A percentile compares a stretch with the other conserved stretches of the same genome.
phyloP scores from a whole-genome alignment of 2,797 vertebrate genomes.

The Anabacerthia variegaticeps region DNA sequence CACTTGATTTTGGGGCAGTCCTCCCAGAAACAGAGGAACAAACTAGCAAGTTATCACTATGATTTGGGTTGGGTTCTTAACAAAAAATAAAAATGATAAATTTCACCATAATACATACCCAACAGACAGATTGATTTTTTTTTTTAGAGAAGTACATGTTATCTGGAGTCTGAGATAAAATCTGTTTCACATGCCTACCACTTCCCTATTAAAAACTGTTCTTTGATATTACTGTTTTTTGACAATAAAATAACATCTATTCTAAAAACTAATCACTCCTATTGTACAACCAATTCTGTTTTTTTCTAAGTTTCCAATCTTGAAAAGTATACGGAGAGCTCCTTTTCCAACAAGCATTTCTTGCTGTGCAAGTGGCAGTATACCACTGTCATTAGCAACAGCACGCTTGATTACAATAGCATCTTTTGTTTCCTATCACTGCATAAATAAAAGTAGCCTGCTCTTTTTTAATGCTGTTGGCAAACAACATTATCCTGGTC shows the following conservation, averaged over 20 bases:
- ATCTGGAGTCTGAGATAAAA: neutral
- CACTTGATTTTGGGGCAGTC: neutral
- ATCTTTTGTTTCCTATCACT: neutral
- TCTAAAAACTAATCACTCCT: neutral
- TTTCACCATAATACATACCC: neutral
- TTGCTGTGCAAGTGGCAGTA: neutral
- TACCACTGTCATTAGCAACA: neutral
- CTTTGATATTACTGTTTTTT: neutral
- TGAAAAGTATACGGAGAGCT: neutral
- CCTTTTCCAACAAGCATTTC: neutral
- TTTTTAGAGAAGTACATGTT: neutral
- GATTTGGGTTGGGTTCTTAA: neutral
- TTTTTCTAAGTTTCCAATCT: neutral
- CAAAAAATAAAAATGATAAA: neutral
- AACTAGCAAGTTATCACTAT: neutral
- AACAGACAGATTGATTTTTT: neutral
- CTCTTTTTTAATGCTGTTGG: neutral
- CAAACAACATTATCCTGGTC: neutral
- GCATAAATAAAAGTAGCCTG: neutral
- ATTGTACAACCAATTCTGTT: neutral
- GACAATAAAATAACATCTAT: neutral
- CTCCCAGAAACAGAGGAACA: neutral
- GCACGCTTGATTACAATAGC: neutral
- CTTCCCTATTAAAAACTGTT: neutral
- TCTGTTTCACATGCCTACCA: neutral